A percentile compares a stretch with the other conserved stretches of the same genome.
Evolutionary conservation across 1,140 invertebrate genomes (phyloP).

Genomic region (Macrotrachela quadricornifera): DNA sequence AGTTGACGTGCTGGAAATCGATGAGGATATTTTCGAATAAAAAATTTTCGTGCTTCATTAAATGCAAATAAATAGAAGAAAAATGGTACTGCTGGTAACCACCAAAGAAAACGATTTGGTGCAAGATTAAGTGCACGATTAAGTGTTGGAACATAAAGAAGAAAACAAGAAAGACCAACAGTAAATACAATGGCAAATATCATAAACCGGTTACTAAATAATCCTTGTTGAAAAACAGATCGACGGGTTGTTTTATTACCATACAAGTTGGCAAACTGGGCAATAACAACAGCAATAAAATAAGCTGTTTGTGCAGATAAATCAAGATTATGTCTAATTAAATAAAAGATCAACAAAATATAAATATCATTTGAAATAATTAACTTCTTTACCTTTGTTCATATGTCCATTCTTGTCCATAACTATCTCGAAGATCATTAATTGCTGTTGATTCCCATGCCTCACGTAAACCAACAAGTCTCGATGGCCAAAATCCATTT

Average conservation of each 20-base stretch:
- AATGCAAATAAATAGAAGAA: slow-evolving; percentile 2
- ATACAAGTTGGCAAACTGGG: slow-evolving; percentile 32
- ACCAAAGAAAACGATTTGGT: slow-evolving; percentile 3
- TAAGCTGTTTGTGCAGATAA: slow-evolving; percentile 31
- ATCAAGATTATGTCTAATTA: slow-evolving; percentile 29
- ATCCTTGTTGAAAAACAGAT: slow-evolving; percentile 30
- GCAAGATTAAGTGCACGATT: slow-evolving; percentile 19
- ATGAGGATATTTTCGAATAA: too few relatives aligned
- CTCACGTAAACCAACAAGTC: slow-evolving; percentile 12
- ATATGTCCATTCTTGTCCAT: slow-evolving; percentile 17
- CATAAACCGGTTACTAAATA: slow-evolving; percentile 13
- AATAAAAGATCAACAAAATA: slow-evolving; percentile 13
- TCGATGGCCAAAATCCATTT: slow-evolving; percentile 16
- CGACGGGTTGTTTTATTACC: slow-evolving; percentile 30
- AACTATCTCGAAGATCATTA: slow-evolving; percentile 15
- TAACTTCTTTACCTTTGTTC: background rate
- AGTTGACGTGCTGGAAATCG: too few relatives aligned
- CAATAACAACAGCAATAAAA: slow-evolving; percentile 30
- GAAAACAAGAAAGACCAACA: slow-evolving; percentile 17
- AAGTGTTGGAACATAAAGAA: slow-evolving; percentile 20
- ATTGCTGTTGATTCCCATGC: slow-evolving; percentile 17
- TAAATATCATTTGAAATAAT: too few relatives aligned
- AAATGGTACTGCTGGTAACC: slow-evolving; percentile 1
- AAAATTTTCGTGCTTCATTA: background rate
- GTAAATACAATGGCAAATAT: slow-evolving; percentile 12